Conservation (phyloP, 2,113 vertebrate species). For the Pygoscelis antarcticus region DNA sequence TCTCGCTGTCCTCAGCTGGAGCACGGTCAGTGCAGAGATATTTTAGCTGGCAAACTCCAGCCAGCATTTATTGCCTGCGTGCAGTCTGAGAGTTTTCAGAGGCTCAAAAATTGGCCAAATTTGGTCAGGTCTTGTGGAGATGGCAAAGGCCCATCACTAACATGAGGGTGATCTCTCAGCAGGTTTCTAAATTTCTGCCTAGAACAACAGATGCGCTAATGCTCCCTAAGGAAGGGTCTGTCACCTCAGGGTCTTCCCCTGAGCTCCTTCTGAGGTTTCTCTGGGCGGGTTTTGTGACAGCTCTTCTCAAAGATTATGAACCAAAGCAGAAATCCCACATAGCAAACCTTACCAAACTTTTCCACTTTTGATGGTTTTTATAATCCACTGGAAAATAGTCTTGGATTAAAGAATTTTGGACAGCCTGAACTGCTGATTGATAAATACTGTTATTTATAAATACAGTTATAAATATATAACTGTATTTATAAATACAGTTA, state of each 20-base stretch:
- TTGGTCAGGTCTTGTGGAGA: background rate
- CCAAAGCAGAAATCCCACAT: background rate
- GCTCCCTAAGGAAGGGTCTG: background rate
- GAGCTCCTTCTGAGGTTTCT: background rate
- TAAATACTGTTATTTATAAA: too few relatives aligned
- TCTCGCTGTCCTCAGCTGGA: background rate
- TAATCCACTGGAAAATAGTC: background rate
- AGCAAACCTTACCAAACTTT: background rate
- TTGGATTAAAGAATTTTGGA: background rate
- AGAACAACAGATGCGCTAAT: background rate
- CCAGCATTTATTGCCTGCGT: background rate
- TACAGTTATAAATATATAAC: too few relatives aligned
- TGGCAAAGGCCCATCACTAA: background rate
- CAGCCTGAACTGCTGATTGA: background rate
- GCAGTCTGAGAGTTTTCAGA: background rate
- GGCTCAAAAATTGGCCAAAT: background rate
- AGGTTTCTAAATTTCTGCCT: background rate
- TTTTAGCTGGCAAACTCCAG: background rate
- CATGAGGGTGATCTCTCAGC: background rate
- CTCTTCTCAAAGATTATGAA: background rate
- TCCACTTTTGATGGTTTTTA: background rate
- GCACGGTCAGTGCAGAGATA: background rate
- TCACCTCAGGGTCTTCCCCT: background rate
- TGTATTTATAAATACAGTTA: too few relatives aligned
- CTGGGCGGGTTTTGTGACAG: background rate